Percentiles rank a stretch among this genome's conserved stretches.
These are phyloP conservation scores for Sphenopsis melanotis DNA, from an alignment of 2,797 vertebrate species.

Conservation along the genomic window DNA sequence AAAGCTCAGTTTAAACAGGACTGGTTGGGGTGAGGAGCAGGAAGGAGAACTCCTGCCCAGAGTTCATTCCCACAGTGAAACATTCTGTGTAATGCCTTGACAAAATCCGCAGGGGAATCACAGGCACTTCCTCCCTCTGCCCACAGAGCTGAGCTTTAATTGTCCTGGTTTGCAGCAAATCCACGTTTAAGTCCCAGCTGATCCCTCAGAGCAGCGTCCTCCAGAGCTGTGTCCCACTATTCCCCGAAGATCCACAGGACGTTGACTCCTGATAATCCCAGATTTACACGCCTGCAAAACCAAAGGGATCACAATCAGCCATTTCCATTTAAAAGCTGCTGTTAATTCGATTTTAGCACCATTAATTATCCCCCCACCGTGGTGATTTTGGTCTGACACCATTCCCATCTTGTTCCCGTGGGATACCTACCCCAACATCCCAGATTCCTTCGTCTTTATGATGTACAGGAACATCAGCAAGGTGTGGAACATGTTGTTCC, in stretches of 20 bases:
- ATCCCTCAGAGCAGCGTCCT: background rate
- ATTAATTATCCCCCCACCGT: rapidly evolving
- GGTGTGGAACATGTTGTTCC: conserved; percentile 98
- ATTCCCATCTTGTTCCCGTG: background rate
- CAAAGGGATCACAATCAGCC: background rate
- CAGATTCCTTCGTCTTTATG: conserved; percentile 95
- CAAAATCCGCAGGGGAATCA: rapidly evolving
- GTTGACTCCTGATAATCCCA: conserved; percentile 94
- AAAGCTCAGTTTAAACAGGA: background rate
- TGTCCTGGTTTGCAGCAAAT: rapidly evolving
- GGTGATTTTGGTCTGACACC: background rate
- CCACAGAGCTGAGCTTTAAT: background rate
- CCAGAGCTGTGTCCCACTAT: background rate
- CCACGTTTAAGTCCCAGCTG: background rate
- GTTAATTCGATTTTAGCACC: rapidly evolving
- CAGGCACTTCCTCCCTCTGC: rapidly evolving
- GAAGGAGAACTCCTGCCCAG: background rate
- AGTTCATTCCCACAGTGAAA: background rate
- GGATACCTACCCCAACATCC: conserved; percentile 91
- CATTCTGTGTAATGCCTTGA: rapidly evolving
- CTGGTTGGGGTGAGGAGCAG: background rate
- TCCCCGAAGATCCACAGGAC: conserved; percentile 95
- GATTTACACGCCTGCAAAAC: conserved; percentile 87
- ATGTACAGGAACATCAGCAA: conserved; percentile 96
- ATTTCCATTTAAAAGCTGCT: background rate